phyloP scores from a whole-genome alignment of 1,140 invertebrate species.

The Bombus turneri region DNA sequence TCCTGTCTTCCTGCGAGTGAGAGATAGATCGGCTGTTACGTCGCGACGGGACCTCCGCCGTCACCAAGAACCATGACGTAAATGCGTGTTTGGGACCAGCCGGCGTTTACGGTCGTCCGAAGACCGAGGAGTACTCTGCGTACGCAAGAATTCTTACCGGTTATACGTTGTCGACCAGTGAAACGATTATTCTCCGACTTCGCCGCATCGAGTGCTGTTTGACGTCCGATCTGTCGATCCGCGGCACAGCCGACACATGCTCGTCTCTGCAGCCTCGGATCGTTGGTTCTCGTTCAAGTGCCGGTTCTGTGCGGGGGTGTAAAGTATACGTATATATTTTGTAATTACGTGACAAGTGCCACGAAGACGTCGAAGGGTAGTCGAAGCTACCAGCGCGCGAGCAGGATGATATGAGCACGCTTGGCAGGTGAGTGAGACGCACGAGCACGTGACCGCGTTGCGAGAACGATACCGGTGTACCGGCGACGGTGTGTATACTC shows the following conservation, averaged over 20 bases:
- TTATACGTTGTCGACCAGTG: neutral
- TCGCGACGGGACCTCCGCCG: neutral
- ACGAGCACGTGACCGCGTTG: slow-evolving; percentile 54
- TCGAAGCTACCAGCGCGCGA: slow-evolving; percentile 69
- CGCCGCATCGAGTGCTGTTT: slow-evolving; percentile 49
- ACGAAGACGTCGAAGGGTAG: slow-evolving; percentile 55
- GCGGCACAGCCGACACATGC: neutral
- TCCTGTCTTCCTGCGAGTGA: slow-evolving; percentile 31
- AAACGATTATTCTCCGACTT: slow-evolving; percentile 17
- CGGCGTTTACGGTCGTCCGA: neutral
- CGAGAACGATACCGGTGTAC: neutral
- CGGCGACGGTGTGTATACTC: neutral
- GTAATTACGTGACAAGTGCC: slow-evolving; percentile 65
- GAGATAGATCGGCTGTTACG: neutral
- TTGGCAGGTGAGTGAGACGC: slow-evolving; percentile 79
- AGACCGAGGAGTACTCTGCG: neutral
- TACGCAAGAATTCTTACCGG: neutral
- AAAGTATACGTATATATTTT: slow-evolving; percentile 18
- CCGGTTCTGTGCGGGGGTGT: slow-evolving; percentile 65
- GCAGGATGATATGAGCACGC: slow-evolving; percentile 81
- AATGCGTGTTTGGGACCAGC: neutral
- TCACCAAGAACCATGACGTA: slow-evolving; percentile 20
- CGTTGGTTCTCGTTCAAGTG: slow-evolving; percentile 56
- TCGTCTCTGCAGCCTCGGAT: slow-evolving; percentile 45
- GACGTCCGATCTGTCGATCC: slow-evolving; percentile 27